Conservation (phyloP, 2,888 invertebrate species). For the Aspidiotus destructor region DNA sequence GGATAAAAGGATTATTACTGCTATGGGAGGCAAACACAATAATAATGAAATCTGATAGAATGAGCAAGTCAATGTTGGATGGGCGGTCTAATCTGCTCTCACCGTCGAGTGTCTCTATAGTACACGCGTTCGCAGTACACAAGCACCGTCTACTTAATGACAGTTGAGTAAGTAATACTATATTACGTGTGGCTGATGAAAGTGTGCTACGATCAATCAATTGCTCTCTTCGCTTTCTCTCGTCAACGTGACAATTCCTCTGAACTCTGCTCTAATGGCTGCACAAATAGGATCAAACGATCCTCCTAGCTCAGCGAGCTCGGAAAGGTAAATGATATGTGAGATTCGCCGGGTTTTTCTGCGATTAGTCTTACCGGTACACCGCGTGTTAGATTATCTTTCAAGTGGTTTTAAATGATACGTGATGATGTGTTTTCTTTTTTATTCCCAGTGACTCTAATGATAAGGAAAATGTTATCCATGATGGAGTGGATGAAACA, state of each 20-base stretch:
- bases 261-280: conserved; percentile 36
- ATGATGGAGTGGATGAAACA: conserved; percentile 19
- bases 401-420: neutral
- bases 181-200: neutral
- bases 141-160: neutral
- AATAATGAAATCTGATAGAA: no score
- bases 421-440: conserved; percentile 5
- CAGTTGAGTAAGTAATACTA: neutral
- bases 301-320: conserved; percentile 82
- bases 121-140: no score
- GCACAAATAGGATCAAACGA: conserved; percentile 48
- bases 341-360: no score
- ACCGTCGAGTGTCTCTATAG: no score
- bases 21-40: no score
- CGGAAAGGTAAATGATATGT: conserved; percentile 56
- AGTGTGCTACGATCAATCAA: neutral
- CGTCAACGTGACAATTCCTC: neutral
- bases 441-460: conserved; percentile 13
- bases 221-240: neutral
- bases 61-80: no score
- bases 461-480: conserved; percentile 18
- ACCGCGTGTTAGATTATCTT: no score
- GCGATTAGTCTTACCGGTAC: no score
- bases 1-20: no score
- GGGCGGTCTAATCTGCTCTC: no score